Evolutionary conservation across 2,113 vertebrate species (phyloP).

Genomic region (Hiodon tergisus): DNA sequence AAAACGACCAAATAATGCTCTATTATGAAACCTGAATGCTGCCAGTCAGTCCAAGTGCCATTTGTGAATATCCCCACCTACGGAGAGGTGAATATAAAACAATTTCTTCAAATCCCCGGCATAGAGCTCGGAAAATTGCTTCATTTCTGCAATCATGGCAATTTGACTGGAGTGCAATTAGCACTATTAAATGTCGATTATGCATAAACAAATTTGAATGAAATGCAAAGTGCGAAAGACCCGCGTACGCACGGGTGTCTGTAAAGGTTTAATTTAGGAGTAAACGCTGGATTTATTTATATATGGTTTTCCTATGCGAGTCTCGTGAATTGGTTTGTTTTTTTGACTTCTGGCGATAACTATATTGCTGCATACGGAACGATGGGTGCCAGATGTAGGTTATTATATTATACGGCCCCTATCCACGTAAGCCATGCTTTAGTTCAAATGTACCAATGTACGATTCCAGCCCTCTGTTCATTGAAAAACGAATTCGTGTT

Average conservation of each 20-base stretch:
- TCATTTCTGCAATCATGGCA: conserved; percentile 97
- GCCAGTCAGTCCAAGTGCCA: conserved; percentile 95
- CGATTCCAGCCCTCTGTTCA: too few relatives aligned
- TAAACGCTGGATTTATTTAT: conserved; percentile 17
- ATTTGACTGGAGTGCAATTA: conserved; percentile 97
- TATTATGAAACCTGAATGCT: conserved; percentile 95
- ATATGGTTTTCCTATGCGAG: conserved; percentile 4
- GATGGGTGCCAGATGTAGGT: neutral
- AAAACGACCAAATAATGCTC: conserved; percentile 98
- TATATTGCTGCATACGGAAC: neutral
- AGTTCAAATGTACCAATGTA: neutral
- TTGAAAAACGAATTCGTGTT: too few relatives aligned
- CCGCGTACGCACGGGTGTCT: conserved; percentile 9
- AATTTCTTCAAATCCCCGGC: conserved; percentile 90
- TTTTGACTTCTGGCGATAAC: neutral
- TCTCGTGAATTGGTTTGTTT: conserved; percentile 4
- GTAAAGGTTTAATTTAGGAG: conserved; percentile 9
- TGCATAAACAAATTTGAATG: conserved; percentile 92
- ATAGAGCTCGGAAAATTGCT: conserved; percentile 87
- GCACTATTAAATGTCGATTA: conserved; percentile 92
- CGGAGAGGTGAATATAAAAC: conserved; percentile 94
- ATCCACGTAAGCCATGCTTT: neutral
- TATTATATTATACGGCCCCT: neutral
- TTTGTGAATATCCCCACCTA: conserved; percentile 92
- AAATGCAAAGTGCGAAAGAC: conserved; percentile 65